phyloP scores from a whole-genome alignment of 2,888 invertebrate species.

The Aricia artaxerxes region DNA sequence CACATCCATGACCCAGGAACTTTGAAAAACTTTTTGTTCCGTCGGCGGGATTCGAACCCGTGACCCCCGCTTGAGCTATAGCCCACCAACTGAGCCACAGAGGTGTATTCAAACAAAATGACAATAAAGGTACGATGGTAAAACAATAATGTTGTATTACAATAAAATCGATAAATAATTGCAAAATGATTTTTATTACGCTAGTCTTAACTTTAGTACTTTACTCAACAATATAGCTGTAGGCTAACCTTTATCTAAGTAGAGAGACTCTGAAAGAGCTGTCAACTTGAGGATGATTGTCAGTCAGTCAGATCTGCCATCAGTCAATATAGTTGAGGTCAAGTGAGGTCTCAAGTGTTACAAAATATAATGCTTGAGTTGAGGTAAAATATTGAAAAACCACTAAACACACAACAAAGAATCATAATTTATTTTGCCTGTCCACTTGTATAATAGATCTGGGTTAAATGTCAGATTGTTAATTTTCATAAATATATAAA shows the following conservation, averaged over 20 bases:
- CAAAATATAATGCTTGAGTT: background rate
- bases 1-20: too few species aligned
- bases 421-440: constrained; percentile 4
- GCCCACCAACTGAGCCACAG: too few species aligned
- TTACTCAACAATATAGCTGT: background rate
- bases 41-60: too few species aligned
- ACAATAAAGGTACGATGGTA: background rate
- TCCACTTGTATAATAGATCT: background rate
- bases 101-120: too few species aligned
- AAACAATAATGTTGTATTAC: background rate
- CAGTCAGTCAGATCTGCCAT: background rate
- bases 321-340: background rate
- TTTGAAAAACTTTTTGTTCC: too few species aligned
- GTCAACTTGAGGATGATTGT: background rate
- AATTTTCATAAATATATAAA: background rate
- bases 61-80: too few species aligned
- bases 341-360: background rate
- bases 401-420: background rate
- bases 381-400: constrained; percentile 4
- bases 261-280: background rate
- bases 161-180: background rate
- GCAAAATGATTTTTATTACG: background rate
- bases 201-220: background rate
- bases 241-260: background rate
- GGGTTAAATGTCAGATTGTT: background rate